Percentiles rank a stretch among this genome's conserved stretches.
Evolutionary conservation across 2,113 vertebrate genomes (phyloP).

Genomic region (Triplophysa rosa): DNA sequence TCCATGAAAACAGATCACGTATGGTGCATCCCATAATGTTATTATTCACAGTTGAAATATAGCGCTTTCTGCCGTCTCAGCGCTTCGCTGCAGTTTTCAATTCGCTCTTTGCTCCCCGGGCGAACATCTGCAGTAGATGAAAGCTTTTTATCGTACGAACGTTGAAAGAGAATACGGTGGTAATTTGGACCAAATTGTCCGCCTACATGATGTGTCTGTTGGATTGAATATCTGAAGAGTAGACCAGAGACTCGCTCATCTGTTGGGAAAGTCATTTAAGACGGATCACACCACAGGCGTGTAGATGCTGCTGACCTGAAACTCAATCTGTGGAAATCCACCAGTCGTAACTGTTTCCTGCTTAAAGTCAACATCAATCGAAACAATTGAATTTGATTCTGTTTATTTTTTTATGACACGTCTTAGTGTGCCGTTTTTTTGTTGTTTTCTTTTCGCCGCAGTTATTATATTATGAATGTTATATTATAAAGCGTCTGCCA

Average conservation of each 20-base stretch:
- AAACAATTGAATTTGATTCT: background rate
- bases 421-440: background rate
- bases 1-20: slow-evolving; percentile 8
- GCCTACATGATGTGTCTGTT: slow-evolving; percentile 43
- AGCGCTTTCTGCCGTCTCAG: slow-evolving; percentile 45
- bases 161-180: slow-evolving; percentile 20
- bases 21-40: slow-evolving; percentile 11
- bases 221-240: slow-evolving; percentile 1
- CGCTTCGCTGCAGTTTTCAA: slow-evolving; percentile 33
- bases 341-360: background rate
- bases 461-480: too few relatives aligned
- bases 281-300: slow-evolving; percentile 50
- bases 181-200: slow-evolving; percentile 21
- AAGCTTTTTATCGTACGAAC: background rate
- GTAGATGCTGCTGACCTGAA: slow-evolving; percentile 42
- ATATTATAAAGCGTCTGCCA: too few relatives aligned
- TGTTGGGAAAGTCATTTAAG: slow-evolving; percentile 52
- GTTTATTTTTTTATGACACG: background rate
- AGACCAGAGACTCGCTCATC: background rate
- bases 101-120: background rate
- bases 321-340: slow-evolving; percentile 48
- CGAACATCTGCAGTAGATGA: slow-evolving; percentile 35
- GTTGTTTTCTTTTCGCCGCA: too few relatives aligned
- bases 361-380: background rate
- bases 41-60: background rate